These are phyloP conservation scores for Notospermus geniculatus DNA, from an alignment of 1,140 invertebrate genomes.

Conservation along the genomic window DNA sequence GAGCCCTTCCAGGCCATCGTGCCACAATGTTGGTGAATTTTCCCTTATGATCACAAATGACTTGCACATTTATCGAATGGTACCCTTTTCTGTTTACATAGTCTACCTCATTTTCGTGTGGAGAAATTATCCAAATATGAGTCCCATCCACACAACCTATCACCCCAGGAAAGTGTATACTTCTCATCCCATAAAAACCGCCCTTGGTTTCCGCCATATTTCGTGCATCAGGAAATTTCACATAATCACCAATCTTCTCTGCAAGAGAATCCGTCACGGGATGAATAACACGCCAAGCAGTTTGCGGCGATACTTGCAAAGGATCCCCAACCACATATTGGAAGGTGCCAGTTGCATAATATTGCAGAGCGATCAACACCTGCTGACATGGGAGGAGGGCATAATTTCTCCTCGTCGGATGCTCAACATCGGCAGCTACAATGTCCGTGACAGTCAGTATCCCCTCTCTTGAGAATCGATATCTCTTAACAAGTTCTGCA, in stretches of 20 bases:
- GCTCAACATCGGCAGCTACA: background rate
- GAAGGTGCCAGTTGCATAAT: conserved; percentile 4
- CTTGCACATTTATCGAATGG: background rate
- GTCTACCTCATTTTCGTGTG: conserved; percentile 5
- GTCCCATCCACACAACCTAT: conserved; percentile 2
- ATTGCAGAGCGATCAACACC: conserved; percentile 5
- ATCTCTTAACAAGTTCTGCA: background rate
- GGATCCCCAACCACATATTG: conserved; percentile 1
- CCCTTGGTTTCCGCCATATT: no score
- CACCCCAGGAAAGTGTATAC: background rate
- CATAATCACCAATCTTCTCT: no score
- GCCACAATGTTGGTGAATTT: background rate
- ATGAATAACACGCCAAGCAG: no score
- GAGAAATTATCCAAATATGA: background rate
- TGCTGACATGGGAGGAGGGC: background rate
- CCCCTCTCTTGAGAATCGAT: background rate
- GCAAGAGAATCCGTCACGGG: no score
- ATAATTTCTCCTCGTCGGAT: background rate
- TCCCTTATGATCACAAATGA: conserved; percentile 6
- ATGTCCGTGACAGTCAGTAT: background rate
- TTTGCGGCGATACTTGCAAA: no score
- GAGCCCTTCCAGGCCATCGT: no score
- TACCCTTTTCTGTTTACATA: conserved; percentile 3
- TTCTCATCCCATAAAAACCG: no score
- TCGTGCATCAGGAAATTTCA: no score